Evolutionary conservation across 1,140 invertebrate species (phyloP).

Genomic region (Papilio aristodemus): DNA sequence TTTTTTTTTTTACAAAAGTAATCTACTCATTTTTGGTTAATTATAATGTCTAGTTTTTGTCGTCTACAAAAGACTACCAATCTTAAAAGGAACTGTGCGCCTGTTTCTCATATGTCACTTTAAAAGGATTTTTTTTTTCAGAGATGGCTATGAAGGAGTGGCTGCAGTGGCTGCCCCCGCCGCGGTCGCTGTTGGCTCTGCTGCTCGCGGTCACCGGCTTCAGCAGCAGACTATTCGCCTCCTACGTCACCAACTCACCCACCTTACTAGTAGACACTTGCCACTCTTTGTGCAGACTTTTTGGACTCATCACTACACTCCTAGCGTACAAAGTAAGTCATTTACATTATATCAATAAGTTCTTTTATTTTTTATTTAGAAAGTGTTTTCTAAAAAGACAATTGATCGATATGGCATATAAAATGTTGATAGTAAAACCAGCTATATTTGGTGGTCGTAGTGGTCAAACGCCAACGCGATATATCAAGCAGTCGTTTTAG

Average conservation of each 20-base stretch:
- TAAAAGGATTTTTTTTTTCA: not conserved
- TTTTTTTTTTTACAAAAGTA: no score
- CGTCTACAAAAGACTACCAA: no score
- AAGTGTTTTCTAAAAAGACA: not conserved
- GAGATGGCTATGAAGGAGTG: constrained; percentile 87
- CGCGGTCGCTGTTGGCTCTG: constrained; percentile 86
- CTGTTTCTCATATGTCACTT: not conserved
- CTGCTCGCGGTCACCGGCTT: constrained; percentile 87
- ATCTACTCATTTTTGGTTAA: no score
- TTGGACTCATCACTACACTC: constrained; percentile 69
- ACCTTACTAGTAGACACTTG: constrained; percentile 92
- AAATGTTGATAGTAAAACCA: no score
- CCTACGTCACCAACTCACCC: constrained; percentile 90
- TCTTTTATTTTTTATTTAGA: no score
- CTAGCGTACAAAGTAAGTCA: constrained; percentile 65
- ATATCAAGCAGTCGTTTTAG: no score
- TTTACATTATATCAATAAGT: constrained; percentile 14
- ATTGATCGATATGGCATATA: not conserved
- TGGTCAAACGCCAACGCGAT: no score
- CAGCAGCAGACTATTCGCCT: constrained; percentile 86
- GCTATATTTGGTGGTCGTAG: no score
- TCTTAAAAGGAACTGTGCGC: not conserved
- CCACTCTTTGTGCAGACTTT: constrained; percentile 87
- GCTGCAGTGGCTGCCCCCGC: constrained; percentile 85
- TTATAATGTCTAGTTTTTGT: no score